A percentile compares a stretch with the other conserved stretches of the same genome.
These are phyloP conservation scores for Drosophila sproati DNA, from an alignment of 1,140 invertebrate genomes.

Conservation along the genomic window DNA sequence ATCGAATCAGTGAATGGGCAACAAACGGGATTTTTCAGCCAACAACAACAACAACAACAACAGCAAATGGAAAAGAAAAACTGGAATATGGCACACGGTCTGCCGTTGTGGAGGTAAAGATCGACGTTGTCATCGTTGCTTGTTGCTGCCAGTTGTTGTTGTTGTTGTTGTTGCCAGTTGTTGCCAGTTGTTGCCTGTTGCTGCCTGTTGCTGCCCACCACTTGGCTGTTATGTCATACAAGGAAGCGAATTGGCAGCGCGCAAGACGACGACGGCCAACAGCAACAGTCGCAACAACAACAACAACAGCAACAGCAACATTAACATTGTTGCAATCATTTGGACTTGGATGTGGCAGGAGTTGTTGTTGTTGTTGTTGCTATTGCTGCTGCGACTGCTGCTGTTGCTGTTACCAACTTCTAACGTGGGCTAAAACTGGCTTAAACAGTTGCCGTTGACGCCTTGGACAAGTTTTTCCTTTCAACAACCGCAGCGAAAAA, in stretches of 20 bases:
- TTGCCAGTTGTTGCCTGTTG: not conserved
- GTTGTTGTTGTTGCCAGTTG: constrained; percentile 15
- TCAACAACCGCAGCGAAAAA: constrained; percentile 42
- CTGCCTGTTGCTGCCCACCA: constrained; percentile 37
- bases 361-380: constrained; percentile 12
- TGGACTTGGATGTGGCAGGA: constrained; percentile 38
- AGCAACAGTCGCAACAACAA: constrained; percentile 31
- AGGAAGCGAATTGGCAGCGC: constrained; percentile 67
- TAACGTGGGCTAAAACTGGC: constrained; percentile 49
- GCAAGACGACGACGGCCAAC: constrained; percentile 57
- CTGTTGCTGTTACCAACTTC: constrained; percentile 36
- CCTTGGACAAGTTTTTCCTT: constrained; percentile 66
- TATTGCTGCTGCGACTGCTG: not conserved
- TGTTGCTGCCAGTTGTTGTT: constrained; percentile 19
- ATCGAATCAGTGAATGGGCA: constrained; percentile 79
- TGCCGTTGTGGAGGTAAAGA: constrained; percentile 69
- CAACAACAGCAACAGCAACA: constrained; percentile 24
- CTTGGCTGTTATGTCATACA: constrained; percentile 77
- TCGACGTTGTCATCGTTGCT: constrained; percentile 59
- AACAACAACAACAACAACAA: constrained; percentile 17
- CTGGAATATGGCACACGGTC: constrained; percentile 76
- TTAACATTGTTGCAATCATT: constrained; percentile 58
- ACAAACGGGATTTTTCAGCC: constrained; percentile 74
- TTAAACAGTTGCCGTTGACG: constrained; percentile 20
- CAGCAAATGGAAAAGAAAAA: constrained; percentile 41